Conservation (phyloP, 2,113 vertebrate genomes). For the Oreochromis niloticus region DNA sequence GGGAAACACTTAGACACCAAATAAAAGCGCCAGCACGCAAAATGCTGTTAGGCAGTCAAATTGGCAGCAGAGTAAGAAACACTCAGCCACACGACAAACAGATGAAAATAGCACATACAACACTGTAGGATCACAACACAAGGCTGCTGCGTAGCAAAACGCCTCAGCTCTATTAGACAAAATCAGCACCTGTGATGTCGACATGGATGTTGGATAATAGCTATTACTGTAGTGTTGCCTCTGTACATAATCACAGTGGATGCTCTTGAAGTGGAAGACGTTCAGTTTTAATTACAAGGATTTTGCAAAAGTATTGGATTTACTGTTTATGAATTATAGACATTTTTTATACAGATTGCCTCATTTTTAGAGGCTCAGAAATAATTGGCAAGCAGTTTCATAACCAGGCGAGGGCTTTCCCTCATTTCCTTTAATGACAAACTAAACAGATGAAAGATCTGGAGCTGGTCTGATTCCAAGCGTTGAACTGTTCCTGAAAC, state of each 20-base stretch:
- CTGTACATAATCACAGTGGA: neutral
- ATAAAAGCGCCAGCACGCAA: neutral
- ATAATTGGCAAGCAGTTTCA: neutral
- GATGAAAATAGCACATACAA: neutral
- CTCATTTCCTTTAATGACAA: neutral
- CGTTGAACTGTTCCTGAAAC: too few species aligned
- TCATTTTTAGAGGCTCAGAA: neutral
- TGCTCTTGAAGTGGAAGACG: neutral
- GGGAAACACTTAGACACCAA: neutral
- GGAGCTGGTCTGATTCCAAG: neutral
- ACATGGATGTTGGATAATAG: neutral
- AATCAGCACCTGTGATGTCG: neutral
- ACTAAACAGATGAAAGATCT: neutral
- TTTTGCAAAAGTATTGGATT: neutral
- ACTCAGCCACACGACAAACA: neutral
- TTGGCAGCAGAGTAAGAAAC: neutral
- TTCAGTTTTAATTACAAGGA: neutral
- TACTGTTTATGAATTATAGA: neutral
- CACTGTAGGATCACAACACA: neutral
- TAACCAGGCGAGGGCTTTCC: neutral
- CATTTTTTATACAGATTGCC: neutral
- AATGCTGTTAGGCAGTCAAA: neutral
- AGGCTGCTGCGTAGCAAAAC: neutral
- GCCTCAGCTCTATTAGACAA: neutral
- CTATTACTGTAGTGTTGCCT: neutral